phyloP scores from a whole-genome alignment of 2,113 vertebrate genomes.

The Zosterops lateralis region DNA sequence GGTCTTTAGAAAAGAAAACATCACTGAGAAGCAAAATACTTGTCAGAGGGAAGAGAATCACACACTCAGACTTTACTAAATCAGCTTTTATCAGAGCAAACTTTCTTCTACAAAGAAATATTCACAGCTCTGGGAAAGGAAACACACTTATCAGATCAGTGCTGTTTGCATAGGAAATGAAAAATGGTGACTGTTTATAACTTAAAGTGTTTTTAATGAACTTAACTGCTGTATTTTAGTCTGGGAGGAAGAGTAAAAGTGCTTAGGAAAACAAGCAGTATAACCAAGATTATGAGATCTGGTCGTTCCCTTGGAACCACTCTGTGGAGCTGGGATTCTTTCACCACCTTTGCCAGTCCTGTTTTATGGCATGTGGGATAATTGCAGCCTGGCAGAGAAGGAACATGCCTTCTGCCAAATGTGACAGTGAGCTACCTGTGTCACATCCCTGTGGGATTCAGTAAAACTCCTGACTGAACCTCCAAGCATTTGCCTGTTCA shows the following conservation, averaged over 20 bases:
- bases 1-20: constrained; percentile 28
- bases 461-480: background rate
- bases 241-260: background rate
- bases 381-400: background rate
- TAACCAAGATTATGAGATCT: background rate
- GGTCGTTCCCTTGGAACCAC: background rate
- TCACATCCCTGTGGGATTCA: background rate
- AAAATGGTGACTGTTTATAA: constrained; percentile 43
- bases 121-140: constrained; percentile 39
- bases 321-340: background rate
- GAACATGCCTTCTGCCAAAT: background rate
- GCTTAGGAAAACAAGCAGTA: constrained; percentile 39
- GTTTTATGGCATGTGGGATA: background rate
- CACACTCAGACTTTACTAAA: background rate
- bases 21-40: background rate
- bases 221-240: constrained; percentile 3
- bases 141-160: constrained; percentile 48
- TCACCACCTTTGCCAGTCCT: background rate
- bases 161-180: constrained; percentile 61
- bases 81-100: constrained; percentile 39
- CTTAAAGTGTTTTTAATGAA: constrained; percentile 22
- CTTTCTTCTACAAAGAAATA: constrained; percentile 10
- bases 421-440: background rate
- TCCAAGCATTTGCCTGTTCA: background rate
- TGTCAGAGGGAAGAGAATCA: background rate